Evolutionary conservation across 2,113 vertebrate genomes (phyloP), one percentile per base, ranked within the genome.

Genomic region (Nothobranchius kuhntae): DNA sequence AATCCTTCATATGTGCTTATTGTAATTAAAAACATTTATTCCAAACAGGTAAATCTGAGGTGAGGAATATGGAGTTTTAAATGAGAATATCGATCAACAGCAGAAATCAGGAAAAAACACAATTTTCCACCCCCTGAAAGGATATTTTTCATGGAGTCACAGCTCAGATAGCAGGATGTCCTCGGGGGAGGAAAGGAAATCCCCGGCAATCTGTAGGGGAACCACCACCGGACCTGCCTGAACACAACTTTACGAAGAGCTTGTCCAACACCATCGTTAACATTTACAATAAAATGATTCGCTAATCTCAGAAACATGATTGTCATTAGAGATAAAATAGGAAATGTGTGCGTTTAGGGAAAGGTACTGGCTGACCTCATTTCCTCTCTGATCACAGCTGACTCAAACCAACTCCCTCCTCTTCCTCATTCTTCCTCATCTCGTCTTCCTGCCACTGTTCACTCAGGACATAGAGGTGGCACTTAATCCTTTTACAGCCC

Each of bases 111-210:
- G 6, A 6, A 15, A 13, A 12, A 56, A 63, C 21, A 73, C 75
- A 75, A 52, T 11, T 4, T 61, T 54, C 50, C 48, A 59, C 53
- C 71, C 17, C 30, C 30, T 54, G 61, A 76, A 70, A 66, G 24
- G 17, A 61, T 53, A 13, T 56, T 40, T 73, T 85, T 73, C 62
- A 71, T 44, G 75, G 78, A 90, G 71, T 85, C 77, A 86, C 68
- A 65, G 81, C 68, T 87, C 78, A 77, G 85, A 87, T 83, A 89
- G 77, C 76, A 88, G 82, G 78, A 85, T 75, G 80, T 58, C 81
- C 79, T 71, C 35, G 12, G 53, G 73, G 77, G 17, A 50, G 13
- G 46, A 66, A 21, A 80, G 73, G 81, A 89, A 91, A 88, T 75
- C 81, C 88, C 87, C 80, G 30, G 42, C 73, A 86, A 73, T 75